Conservation (phyloP, 2,113 vertebrate species). For the Amblyornis subalaris region DNA sequence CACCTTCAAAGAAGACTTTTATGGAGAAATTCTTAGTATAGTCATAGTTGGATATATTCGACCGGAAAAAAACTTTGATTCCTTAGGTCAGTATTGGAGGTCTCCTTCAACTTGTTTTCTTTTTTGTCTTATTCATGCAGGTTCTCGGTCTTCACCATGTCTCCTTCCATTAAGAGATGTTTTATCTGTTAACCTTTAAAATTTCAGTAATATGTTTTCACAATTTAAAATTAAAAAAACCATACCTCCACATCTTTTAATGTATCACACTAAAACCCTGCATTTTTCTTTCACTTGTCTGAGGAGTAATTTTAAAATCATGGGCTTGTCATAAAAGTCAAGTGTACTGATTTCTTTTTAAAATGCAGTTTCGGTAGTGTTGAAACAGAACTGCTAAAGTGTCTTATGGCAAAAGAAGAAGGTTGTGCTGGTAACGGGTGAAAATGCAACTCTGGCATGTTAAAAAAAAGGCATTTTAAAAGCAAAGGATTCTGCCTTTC, state of each 20-base stretch:
- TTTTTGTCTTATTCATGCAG: neutral
- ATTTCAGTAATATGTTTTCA: neutral
- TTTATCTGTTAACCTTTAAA: neutral
- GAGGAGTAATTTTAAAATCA: neutral
- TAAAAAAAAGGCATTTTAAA: neutral
- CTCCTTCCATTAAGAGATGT: neutral
- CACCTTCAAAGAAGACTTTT: conserved; percentile 93
- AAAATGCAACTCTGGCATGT: neutral
- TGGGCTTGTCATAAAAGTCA: neutral
- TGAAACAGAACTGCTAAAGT: neutral
- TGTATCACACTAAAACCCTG: neutral
- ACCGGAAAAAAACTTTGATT: conserved; percentile 88
- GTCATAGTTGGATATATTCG: conserved; percentile 91
- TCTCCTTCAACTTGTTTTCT: neutral
- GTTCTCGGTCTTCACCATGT: neutral
- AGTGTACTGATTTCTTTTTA: neutral
- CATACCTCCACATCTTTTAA: neutral
- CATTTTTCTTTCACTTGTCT: neutral
- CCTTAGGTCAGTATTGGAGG: conserved; percentile 78
- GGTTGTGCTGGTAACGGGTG: neutral
- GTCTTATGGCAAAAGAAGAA: neutral
- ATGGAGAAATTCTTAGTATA: conserved; percentile 88
- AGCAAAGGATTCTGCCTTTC: neutral
- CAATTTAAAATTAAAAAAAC: fast-evolving
- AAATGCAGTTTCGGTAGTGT: neutral